phyloP scores from a whole-genome alignment of 1,140 invertebrate species.

The Thaumatotibia leucotreta region DNA sequence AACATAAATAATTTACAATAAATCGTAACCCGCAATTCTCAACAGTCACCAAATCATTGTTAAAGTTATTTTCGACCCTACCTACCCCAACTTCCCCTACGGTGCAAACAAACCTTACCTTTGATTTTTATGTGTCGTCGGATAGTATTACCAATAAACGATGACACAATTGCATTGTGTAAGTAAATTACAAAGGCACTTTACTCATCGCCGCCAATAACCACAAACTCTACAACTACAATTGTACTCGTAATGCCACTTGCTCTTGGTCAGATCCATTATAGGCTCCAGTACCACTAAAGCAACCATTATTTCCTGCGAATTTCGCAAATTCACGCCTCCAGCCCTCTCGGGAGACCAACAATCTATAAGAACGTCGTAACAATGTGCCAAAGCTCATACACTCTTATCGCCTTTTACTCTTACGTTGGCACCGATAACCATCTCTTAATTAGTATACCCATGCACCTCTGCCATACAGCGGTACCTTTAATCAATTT shows the following conservation, averaged over 20 bases:
- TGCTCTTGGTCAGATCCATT: not conserved
- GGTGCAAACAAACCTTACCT: not conserved
- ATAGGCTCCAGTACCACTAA: not conserved
- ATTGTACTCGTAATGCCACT: not conserved
- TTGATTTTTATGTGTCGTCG: not conserved
- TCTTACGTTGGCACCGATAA: conserved; percentile 31
- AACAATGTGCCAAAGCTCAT: not conserved
- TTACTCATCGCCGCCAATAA: not conserved
- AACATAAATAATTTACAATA: no score
- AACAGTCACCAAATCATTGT: not conserved
- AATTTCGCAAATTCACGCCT: not conserved
- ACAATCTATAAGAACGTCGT: not conserved
- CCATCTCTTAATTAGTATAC: conserved; percentile 30
- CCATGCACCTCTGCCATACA: not conserved
- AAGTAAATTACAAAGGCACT: not conserved
- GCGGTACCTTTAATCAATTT: not conserved
- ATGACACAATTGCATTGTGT: not conserved
- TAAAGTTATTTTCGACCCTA: not conserved
- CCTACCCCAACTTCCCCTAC: not conserved
- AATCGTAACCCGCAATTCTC: no score
- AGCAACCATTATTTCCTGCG: conserved; percentile 2
- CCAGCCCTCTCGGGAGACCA: not conserved
- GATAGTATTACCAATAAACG: not conserved
- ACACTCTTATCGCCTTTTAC: not conserved
- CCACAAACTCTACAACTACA: not conserved